phyloP scores from a whole-genome alignment of 2,797 vertebrate species.

The Cheirogaleus major region DNA sequence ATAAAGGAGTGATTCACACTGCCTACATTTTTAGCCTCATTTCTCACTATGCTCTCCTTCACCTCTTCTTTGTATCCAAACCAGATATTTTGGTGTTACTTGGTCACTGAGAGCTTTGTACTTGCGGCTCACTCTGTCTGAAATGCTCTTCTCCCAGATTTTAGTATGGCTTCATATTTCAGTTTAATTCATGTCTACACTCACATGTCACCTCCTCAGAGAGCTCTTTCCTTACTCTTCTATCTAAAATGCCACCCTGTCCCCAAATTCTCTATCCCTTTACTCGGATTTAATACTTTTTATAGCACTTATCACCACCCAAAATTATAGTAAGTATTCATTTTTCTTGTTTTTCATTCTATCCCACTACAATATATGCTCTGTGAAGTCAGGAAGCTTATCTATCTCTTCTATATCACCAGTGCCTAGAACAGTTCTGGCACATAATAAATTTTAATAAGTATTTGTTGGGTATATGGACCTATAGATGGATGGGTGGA shows the following conservation, averaged over 20 bases:
- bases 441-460: constrained; percentile 6
- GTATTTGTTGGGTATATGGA: background rate
- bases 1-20: background rate
- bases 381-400: background rate
- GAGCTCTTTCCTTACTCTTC: background rate
- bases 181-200: background rate
- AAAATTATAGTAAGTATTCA: background rate
- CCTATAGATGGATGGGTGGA: background rate
- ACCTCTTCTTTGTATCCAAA: background rate
- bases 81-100: background rate
- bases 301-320: background rate
- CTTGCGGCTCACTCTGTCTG: background rate
- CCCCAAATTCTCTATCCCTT: background rate
- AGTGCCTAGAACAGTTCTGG: background rate
- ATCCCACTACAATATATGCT: background rate
- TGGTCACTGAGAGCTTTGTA: background rate
- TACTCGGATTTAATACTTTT: background rate
- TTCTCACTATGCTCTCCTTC: background rate
- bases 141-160: constrained; percentile 5
- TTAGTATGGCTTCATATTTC: background rate
- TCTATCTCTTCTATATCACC: background rate
- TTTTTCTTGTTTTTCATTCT: constrained; percentile 39
- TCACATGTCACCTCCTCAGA: background rate
- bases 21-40: background rate
- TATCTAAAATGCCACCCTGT: background rate